phyloP scores from a whole-genome alignment of 2,113 vertebrate genomes.

The Boulengeromyrus knoepffleri region DNA sequence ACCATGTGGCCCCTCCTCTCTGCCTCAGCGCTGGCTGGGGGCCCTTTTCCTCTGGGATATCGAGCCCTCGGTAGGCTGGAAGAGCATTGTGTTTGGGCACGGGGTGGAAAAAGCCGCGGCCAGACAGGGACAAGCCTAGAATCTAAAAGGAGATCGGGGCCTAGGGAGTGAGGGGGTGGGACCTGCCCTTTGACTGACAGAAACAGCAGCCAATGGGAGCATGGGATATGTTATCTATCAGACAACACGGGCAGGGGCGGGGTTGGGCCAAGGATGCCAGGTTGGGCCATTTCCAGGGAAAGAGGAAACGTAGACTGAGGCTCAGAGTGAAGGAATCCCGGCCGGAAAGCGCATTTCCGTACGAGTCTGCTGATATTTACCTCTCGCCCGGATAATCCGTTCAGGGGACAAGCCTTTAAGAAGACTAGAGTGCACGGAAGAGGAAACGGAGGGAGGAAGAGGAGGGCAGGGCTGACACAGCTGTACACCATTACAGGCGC shows the following conservation, averaged over 20 bases:
- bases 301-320: background rate
- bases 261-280: background rate
- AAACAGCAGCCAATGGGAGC: background rate
- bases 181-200: background rate
- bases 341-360: background rate
- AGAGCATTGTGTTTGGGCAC: conserved; percentile 39
- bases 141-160: background rate
- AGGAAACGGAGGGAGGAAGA: background rate
- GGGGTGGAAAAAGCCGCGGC: conserved; percentile 32
- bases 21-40: conserved; percentile 36
- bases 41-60: conserved; percentile 34
- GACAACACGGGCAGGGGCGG: background rate
- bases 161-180: background rate
- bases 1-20: background rate
- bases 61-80: conserved; percentile 27
- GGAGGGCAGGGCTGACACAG: background rate
- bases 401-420: background rate
- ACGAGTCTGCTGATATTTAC: background rate
- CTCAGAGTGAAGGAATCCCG: background rate
- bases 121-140: conserved; percentile 22
- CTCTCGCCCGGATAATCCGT: background rate
- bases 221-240: background rate
- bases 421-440: background rate
- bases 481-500: background rate
- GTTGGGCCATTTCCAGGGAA: background rate